phyloP scores from a whole-genome alignment of 92 coral and sea anemone genomes.

The Pocillopora grandis region DNA sequence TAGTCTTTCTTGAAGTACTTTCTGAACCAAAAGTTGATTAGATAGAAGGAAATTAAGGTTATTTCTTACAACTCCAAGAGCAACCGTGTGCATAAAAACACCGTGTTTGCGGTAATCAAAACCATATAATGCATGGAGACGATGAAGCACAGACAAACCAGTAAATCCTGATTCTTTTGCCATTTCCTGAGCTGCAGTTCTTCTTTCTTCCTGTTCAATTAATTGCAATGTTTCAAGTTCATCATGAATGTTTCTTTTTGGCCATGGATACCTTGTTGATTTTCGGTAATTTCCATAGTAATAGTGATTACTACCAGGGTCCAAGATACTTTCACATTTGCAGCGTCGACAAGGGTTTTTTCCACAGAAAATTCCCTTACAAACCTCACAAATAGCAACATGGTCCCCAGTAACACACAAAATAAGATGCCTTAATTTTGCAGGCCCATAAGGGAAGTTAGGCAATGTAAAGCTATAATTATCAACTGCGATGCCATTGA shows the following conservation, averaged over 20 bases:
- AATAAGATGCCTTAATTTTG: slow-evolving; percentile 30
- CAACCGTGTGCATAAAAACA: slow-evolving; percentile 6
- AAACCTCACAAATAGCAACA: too few species aligned
- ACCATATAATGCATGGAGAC: slow-evolving; percentile 13
- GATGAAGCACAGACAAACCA: slow-evolving; percentile 19
- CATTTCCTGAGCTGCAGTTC: slow-evolving; percentile 16
- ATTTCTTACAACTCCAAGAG: slow-evolving; percentile 10
- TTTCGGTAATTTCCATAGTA: slow-evolving; percentile 4
- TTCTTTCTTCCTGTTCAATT: slow-evolving; percentile 13
- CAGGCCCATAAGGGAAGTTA: slow-evolving; percentile 25
- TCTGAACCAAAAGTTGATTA: background rate
- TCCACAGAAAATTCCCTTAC: too few species aligned
- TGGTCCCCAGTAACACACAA: slow-evolving; percentile 27
- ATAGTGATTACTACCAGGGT: too few species aligned
- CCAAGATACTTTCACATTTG: too few species aligned
- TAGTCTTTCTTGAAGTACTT: background rate
- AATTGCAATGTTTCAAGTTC: background rate
- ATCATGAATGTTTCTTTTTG: background rate
- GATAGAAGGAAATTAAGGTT: background rate
- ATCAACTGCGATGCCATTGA: slow-evolving; percentile 37
- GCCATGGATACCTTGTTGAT: slow-evolving; percentile 14
- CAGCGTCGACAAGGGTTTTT: too few species aligned
- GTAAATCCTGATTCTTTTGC: slow-evolving; percentile 30
- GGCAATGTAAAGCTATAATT: slow-evolving; percentile 19
- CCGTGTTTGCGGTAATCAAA: slow-evolving; percentile 24